phyloP scores from a whole-genome alignment of 1,140 invertebrate species.

The Cotesia glomerata region DNA sequence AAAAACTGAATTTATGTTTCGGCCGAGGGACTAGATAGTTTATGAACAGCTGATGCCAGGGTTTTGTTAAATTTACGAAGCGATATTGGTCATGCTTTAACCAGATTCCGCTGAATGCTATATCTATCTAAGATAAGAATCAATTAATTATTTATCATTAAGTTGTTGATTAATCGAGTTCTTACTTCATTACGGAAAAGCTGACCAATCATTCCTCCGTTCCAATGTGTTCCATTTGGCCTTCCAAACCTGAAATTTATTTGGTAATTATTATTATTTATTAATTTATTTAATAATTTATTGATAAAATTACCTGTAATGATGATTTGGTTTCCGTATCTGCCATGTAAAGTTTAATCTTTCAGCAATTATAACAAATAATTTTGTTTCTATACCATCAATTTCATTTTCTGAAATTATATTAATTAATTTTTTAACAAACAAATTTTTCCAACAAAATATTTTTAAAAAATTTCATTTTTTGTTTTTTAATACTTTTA shows the following conservation, averaged over 20 bases:
- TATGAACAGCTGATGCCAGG: conserved; percentile 44
- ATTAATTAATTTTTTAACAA: neutral
- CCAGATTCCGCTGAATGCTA: conserved; percentile 51
- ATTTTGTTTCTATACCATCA: conserved; percentile 45
- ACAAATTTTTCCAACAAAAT: conserved; percentile 5
- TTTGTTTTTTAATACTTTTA: conserved; percentile 14
- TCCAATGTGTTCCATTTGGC: conserved; percentile 41
- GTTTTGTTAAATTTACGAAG: conserved; percentile 41
- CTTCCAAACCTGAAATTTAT: conserved; percentile 42
- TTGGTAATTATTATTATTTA: conserved; percentile 5
- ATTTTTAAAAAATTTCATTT: conserved; percentile 7
- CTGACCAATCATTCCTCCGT: conserved; percentile 45
- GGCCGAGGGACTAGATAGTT: conserved; percentile 53
- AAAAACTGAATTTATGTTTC: conserved; percentile 44
- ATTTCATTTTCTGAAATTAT: conserved; percentile 29
- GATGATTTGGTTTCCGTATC: conserved; percentile 37
- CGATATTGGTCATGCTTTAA: conserved; percentile 35
- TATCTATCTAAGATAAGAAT: conserved; percentile 38
- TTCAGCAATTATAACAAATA: conserved; percentile 46
- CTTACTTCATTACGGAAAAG: conserved; percentile 37
- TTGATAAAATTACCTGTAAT: conserved; percentile 30
- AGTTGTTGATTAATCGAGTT: neutral
- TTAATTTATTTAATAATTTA: neutral
- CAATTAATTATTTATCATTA: conserved; percentile 2
- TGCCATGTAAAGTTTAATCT: conserved; percentile 50